These are phyloP conservation scores for Brachylomia viminalis DNA, from an alignment of 2,888 invertebrate genomes.

Conservation along the genomic window DNA sequence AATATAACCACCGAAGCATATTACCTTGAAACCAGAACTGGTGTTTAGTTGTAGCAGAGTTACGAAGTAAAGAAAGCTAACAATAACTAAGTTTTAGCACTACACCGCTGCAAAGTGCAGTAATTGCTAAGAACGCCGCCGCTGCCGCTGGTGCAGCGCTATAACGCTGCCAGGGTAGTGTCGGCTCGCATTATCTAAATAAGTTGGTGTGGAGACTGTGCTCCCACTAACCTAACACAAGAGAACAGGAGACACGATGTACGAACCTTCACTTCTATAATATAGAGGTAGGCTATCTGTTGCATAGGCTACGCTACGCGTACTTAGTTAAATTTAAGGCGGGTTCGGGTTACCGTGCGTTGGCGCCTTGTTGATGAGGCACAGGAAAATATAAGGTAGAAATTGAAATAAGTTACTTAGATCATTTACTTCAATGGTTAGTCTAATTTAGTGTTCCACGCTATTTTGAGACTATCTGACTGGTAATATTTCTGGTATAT, in stretches of 20 bases:
- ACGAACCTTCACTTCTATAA: not conserved
- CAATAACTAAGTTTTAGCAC: conserved; percentile 38
- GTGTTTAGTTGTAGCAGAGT: conserved; percentile 9
- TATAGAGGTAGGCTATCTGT: not conserved
- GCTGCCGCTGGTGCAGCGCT: not conserved
- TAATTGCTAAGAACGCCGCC: conserved; percentile 28
- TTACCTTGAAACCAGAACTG: conserved; percentile 2
- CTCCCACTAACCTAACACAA: conserved; percentile 32
- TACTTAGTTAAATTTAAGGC: not conserved
- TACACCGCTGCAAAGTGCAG: conserved; percentile 36
- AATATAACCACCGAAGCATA: not conserved
- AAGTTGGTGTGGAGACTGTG: conserved; percentile 38
- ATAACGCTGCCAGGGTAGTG: conserved; percentile 12
- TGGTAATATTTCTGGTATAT: no score
- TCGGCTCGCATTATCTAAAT: conserved; percentile 54
- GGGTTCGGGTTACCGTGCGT: no score
- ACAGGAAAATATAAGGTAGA: no score
- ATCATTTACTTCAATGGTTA: not conserved
- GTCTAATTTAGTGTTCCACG: no score
- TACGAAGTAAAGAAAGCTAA: conserved; percentile 24
- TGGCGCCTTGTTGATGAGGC: not conserved
- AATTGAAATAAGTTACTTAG: not conserved
- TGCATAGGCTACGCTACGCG: not conserved
- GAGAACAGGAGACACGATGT: conserved; percentile 9
- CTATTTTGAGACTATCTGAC: not conserved